A percentile compares a stretch with the other conserved stretches of the same genome.
Evolutionary conservation across 2,113 vertebrate species (phyloP).

Genomic region (Marmota flaviventris): DNA sequence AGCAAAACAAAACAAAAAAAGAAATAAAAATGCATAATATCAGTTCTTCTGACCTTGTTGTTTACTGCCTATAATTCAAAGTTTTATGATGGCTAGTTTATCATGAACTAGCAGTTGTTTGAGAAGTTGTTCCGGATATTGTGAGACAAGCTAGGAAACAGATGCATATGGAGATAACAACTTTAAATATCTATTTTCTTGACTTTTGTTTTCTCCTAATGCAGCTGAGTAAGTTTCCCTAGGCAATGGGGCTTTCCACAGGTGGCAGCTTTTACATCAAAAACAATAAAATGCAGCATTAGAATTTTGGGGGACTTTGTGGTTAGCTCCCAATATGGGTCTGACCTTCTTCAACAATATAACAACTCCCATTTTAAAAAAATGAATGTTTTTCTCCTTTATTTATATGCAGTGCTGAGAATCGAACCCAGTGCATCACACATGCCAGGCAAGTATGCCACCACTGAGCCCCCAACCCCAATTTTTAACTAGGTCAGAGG

Average conservation of each 20-base stretch:
- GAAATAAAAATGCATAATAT: neutral
- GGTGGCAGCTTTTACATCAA: neutral
- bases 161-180: neutral
- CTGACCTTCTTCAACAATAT: neutral
- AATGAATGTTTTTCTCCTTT: too few species aligned
- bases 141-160: neutral
- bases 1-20: too few species aligned
- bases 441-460: too few species aligned
- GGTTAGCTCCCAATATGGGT: neutral
- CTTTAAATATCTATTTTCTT: slow-evolving; percentile 24
- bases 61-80: neutral
- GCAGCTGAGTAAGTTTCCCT: neutral
- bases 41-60: neutral
- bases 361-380: neutral
- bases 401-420: too few species aligned
- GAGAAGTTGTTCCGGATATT: neutral
- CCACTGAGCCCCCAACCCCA: too few species aligned
- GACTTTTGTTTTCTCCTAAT: neutral
- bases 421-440: too few species aligned
- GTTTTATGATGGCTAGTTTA: neutral
- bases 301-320: neutral
- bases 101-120: neutral
- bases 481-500: neutral
- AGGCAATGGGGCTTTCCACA: neutral
- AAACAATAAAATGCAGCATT: neutral